These are phyloP conservation scores for Rhinoderma darwinii DNA, from an alignment of 2,113 vertebrate species.

Conservation along the genomic window DNA sequence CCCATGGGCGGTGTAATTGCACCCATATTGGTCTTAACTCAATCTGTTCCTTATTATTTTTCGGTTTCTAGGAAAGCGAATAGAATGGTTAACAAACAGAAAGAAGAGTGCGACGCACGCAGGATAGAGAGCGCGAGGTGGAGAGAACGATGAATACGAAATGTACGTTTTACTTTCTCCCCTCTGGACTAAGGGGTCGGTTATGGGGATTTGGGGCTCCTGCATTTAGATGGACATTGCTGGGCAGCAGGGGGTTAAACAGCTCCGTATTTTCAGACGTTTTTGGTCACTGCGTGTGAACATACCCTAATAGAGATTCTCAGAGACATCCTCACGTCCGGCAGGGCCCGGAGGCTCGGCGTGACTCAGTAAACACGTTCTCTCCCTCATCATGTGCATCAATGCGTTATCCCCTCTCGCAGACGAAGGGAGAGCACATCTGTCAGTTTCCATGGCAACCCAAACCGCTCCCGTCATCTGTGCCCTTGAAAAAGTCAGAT, in stretches of 20 bases:
- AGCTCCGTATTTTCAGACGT: neutral
- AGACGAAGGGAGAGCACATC: conserved; percentile 37
- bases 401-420: conserved; percentile 51
- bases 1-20: too few species aligned
- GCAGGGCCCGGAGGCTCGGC: conserved; percentile 26
- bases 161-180: neutral
- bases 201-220: neutral
- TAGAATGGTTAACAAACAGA: too few species aligned
- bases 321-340: conserved; percentile 17
- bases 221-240: neutral
- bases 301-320: neutral
- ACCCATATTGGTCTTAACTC: neutral
- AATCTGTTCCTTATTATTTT: too few species aligned
- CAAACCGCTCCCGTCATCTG: conserved; percentile 55
- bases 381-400: conserved; percentile 55
- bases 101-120: too few species aligned
- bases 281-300: neutral
- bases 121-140: too few species aligned
- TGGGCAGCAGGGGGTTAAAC: neutral
- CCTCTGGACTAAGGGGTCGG: too few species aligned
- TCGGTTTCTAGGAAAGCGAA: too few species aligned
- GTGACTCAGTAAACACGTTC: conserved; percentile 47
- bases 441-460: conserved; percentile 59
- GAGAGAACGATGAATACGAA: neutral
- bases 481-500: conserved; percentile 57